Percentiles rank a stretch among this genome's conserved stretches.
Evolutionary conservation across 2,888 invertebrate species (phyloP).

Genomic region (Mimas tiliae): DNA sequence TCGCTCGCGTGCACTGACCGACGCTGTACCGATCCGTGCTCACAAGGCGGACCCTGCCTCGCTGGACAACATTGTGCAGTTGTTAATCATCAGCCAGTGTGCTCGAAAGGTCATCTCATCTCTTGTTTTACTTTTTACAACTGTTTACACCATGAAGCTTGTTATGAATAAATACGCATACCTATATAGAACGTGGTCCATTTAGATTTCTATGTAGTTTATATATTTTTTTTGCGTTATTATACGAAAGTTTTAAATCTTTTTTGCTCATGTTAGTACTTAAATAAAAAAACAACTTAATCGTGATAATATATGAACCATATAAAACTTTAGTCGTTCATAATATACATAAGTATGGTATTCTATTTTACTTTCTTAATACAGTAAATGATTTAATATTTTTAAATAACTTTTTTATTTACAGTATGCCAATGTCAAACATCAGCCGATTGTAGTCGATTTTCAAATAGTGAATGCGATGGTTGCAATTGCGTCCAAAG

Average conservation of each 20-base stretch:
- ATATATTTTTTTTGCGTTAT: no score
- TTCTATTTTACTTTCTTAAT: no score
- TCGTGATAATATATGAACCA: no score
- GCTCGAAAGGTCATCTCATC: conserved; percentile 88
- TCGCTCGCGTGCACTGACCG: conserved; percentile 92
- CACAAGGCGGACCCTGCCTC: conserved; percentile 89
- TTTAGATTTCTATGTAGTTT: no score
- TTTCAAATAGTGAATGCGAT: conserved; percentile 86
- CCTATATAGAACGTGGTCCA: no score
- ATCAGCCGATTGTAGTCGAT: conserved; percentile 86
- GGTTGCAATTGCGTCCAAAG: conserved; percentile 88
- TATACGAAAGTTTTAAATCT: no score
- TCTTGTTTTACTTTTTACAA: neutral
- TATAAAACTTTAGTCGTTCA: no score
- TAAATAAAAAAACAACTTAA: no score
- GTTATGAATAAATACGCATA: neutral
- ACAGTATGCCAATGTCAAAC: conserved; percentile 89
- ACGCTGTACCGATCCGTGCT: conserved; percentile 93
- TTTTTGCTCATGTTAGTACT: no score
- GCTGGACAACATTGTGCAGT: conserved; percentile 92
- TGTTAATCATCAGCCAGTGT: conserved; percentile 92
- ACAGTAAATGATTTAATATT: conserved; percentile 1
- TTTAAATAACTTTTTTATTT: conserved; percentile 42
- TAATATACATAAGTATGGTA: no score
- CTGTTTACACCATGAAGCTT: no score